These are phyloP conservation scores for Cichladusa arquata DNA, from an alignment of 2,113 vertebrate species.

Conservation along the genomic window DNA sequence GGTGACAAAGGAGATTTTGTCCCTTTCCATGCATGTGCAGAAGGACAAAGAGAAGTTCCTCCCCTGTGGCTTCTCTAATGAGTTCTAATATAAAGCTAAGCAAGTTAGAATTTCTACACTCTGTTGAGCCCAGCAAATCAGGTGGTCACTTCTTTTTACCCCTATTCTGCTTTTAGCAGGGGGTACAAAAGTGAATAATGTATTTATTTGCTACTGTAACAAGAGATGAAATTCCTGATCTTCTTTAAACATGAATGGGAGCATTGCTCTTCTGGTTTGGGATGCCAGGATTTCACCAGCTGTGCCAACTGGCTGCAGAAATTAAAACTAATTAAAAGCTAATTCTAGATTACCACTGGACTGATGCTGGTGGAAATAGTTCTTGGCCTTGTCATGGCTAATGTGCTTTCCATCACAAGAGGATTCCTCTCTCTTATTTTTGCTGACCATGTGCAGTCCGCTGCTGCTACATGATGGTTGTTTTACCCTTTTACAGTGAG, in stretches of 20 bases:
- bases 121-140: not conserved
- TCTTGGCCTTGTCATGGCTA: not conserved
- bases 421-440: not conserved
- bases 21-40: not conserved
- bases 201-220: not conserved
- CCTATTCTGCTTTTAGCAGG: not conserved
- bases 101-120: not conserved
- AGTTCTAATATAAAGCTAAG: not conserved
- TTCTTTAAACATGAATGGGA: not conserved
- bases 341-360: not conserved
- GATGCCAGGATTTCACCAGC: not conserved
- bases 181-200: not conserved
- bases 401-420: not conserved
- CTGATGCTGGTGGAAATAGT: not conserved
- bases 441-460: not conserved
- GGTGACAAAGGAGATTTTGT: not conserved
- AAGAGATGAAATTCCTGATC: not conserved
- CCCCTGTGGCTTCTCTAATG: not conserved
- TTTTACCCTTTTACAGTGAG: not conserved
- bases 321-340: not conserved
- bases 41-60: not conserved
- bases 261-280: not conserved
- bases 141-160: not conserved
- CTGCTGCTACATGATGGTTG: not conserved
- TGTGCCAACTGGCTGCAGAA: not conserved